Evolutionary conservation across 2,113 vertebrate genomes (phyloP).

Genomic region (Gymnobelideus leadbeateri): DNA sequence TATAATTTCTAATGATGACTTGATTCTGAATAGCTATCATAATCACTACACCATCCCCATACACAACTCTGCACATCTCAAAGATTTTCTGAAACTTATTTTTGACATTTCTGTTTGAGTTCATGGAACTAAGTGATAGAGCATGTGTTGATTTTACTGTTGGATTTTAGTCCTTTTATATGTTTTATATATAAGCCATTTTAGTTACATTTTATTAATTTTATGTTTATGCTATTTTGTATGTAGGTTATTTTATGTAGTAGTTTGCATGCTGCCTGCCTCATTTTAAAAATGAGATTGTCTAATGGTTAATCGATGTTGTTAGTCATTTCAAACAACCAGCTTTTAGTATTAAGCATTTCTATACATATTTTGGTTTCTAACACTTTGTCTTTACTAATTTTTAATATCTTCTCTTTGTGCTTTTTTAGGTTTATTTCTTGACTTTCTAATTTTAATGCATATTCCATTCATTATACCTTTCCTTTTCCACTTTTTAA

Average conservation of each 20-base stretch:
- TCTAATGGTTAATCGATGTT: not conserved
- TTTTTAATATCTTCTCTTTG: not conserved
- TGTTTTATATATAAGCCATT: not conserved
- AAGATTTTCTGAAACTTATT: not conserved
- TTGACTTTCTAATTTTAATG: not conserved
- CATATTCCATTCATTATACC: not conserved
- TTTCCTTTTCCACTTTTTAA: not conserved
- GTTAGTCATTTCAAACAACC: not conserved
- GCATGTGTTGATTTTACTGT: not conserved
- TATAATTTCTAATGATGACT: not conserved
- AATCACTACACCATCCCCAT: no score
- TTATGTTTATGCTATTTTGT: not conserved
- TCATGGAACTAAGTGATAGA: not conserved
- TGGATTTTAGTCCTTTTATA: not conserved
- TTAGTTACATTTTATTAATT: not conserved
- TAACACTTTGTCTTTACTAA: not conserved
- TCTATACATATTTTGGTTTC: not conserved
- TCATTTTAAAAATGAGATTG: not conserved
- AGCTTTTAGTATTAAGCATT: not conserved
- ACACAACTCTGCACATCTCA: not conserved
- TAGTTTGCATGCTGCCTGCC: not conserved
- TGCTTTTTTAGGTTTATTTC: not conserved
- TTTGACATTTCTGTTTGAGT: not conserved
- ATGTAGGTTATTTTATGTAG: not conserved
- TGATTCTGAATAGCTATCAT: not conserved